Evolutionary conservation across 2,888 invertebrate species (phyloP).

Genomic region (Melipona beecheii): DNA sequence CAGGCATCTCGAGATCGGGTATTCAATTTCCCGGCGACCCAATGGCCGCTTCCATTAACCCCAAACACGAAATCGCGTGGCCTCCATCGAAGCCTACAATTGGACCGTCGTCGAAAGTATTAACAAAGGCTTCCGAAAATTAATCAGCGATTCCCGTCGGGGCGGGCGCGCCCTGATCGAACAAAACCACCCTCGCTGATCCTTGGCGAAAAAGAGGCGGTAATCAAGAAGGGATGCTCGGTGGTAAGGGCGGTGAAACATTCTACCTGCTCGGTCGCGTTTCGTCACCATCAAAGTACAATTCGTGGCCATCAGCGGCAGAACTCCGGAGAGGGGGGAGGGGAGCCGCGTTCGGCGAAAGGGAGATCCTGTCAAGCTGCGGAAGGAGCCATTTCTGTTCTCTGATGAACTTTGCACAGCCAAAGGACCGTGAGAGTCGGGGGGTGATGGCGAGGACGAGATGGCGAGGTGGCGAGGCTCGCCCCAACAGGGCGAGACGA

Average conservation of each 20-base stretch:
- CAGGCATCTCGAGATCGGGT: neutral
- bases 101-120: constrained; percentile 18
- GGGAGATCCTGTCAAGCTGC: constrained; percentile 45
- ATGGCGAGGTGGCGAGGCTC: constrained; percentile 17
- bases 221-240: constrained; percentile 43
- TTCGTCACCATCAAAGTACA: constrained; percentile 66
- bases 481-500: constrained; percentile 30
- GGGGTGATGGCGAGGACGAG: neutral
- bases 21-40: neutral
- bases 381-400: constrained; percentile 62
- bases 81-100: constrained; percentile 12
- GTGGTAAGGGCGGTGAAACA: constrained; percentile 18
- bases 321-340: neutral
- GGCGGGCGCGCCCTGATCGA: constrained; percentile 17
- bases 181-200: constrained; percentile 4
- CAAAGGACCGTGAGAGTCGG: constrained; percentile 20
- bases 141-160: constrained; percentile 51
- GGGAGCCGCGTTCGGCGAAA: neutral
- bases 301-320: constrained; percentile 56
- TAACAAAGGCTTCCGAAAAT: constrained; percentile 48
- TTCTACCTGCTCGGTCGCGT: constrained; percentile 60
- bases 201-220: constrained; percentile 24
- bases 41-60: neutral
- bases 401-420: constrained; percentile 52
- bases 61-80: constrained; percentile 3